A percentile compares a stretch with the other conserved stretches of the same genome.
Evolutionary conservation across 2,113 vertebrate species (phyloP).

Genomic region (Morone chrysops): DNA sequence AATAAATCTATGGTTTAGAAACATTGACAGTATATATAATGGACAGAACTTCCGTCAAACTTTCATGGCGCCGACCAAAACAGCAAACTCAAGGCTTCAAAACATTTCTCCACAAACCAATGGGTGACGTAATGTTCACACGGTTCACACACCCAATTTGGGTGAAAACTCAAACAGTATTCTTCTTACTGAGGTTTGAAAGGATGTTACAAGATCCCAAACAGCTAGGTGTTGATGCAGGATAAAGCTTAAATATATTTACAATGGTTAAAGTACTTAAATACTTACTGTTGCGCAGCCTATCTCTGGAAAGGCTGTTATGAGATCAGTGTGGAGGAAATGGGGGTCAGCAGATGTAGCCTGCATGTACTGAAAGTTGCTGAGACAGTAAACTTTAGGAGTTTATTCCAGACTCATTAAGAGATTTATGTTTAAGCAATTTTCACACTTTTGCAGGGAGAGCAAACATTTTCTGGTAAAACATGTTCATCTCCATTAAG

Average conservation of each 20-base stretch:
- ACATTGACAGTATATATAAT: not conserved
- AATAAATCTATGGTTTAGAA: not conserved
- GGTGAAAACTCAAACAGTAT: not conserved
- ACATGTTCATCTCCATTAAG: not conserved
- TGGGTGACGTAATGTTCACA: no score
- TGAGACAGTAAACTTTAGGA: not conserved
- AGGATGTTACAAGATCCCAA: not conserved
- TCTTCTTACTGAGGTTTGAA: not conserved
- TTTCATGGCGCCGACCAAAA: no score
- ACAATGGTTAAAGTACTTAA: not conserved
- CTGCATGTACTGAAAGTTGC: not conserved
- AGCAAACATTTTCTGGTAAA: not conserved
- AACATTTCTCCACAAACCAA: no score
- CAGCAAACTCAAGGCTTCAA: no score
- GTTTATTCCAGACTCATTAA: not conserved
- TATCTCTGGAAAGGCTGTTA: not conserved
- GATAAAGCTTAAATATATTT: not conserved
- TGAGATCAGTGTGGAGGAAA: not conserved
- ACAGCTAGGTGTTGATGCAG: not conserved
- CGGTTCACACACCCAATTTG: no score
- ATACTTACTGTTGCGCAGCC: not conserved
- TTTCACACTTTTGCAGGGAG: not conserved
- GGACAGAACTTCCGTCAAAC: no score
- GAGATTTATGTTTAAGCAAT: not conserved
- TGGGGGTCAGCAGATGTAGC: not conserved